phyloP scores from a whole-genome alignment of 2,113 vertebrate species.

The Erythrocercus mccallii region DNA sequence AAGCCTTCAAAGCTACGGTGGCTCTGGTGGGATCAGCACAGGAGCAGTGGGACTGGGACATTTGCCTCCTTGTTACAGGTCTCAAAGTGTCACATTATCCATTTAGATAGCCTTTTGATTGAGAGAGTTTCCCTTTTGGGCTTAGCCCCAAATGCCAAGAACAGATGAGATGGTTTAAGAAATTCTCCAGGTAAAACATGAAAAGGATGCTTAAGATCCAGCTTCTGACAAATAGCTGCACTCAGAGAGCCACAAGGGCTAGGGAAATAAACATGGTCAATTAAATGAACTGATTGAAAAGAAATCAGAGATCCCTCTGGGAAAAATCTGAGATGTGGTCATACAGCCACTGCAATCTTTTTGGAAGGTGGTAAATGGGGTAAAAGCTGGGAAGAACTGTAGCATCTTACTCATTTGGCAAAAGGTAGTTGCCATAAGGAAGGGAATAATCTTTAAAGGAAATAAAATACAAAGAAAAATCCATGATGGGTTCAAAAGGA shows the following conservation, averaged over 20 bases:
- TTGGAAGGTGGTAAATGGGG: constrained; percentile 7
- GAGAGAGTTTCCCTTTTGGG: constrained; percentile 29
- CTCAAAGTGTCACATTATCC: constrained; percentile 40
- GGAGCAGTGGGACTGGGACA: not conserved
- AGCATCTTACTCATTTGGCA: not conserved
- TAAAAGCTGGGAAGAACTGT: constrained; percentile 14
- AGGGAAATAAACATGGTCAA: constrained; percentile 62
- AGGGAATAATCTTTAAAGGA: constrained; percentile 33
- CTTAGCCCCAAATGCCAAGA: constrained; percentile 41
- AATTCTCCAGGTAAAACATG: constrained; percentile 62
- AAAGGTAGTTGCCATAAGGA: constrained; percentile 23
- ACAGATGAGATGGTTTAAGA: constrained; percentile 57
- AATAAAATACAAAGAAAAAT: constrained; percentile 33
- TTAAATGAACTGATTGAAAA: constrained; percentile 65
- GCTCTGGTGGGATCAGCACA: not conserved
- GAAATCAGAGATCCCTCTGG: constrained; percentile 13
- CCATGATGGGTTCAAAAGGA: constrained; percentile 35
- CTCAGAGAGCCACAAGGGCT: constrained; percentile 31
- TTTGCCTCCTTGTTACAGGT: not conserved
- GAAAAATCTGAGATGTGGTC: constrained; percentile 17
- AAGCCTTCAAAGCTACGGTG: constrained; percentile 14
- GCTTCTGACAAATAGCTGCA: constrained; percentile 48
- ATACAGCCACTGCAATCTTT: not conserved
- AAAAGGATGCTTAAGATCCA: constrained; percentile 58
- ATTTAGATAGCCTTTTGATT: constrained; percentile 52